A percentile compares a stretch with the other conserved stretches of the same genome.
Conservation (phyloP, 1,140 invertebrate species). For the Drosophila bocki region DNA sequence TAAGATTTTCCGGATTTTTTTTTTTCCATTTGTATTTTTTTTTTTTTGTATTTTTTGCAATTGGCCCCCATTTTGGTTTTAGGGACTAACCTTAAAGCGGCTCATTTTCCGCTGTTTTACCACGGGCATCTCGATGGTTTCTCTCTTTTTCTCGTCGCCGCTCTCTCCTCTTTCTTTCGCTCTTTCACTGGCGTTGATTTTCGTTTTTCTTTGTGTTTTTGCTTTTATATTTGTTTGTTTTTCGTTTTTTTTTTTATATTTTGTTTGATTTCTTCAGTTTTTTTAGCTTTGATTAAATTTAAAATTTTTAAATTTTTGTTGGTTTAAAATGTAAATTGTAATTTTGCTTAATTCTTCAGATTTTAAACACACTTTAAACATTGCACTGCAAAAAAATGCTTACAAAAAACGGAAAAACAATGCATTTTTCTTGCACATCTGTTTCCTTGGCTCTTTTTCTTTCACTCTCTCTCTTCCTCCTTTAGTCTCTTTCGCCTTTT, state of each 20-base stretch:
- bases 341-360: not conserved
- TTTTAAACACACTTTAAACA: slow-evolving; percentile 8
- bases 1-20: slow-evolving; percentile 7
- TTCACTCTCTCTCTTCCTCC: not conserved
- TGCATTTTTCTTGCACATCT: slow-evolving; percentile 13
- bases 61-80: slow-evolving; percentile 1
- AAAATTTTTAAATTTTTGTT: not conserved
- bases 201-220: slow-evolving; percentile 11
- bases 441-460: slow-evolving; percentile 9
- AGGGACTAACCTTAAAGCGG: slow-evolving; percentile 79
- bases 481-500: slow-evolving; percentile 8
- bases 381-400: slow-evolving; percentile 14
- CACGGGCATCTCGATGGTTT: slow-evolving; percentile 64
- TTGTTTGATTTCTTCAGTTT: not conserved
- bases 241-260: slow-evolving; percentile 1
- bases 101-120: slow-evolving; percentile 84
- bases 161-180: slow-evolving; percentile 20
- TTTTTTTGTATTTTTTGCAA: slow-evolving; percentile 2
- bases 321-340: not conserved
- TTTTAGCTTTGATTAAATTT: no score
- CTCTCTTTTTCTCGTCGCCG: slow-evolving; percentile 8
- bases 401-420: slow-evolving; percentile 6
- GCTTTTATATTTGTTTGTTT: slow-evolving; percentile 22
- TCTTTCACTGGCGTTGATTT: slow-evolving; percentile 11
- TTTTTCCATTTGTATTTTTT: slow-evolving; percentile 16